Evolutionary conservation across 1,140 invertebrate species (phyloP).

Genomic region (Heliconius himera): DNA sequence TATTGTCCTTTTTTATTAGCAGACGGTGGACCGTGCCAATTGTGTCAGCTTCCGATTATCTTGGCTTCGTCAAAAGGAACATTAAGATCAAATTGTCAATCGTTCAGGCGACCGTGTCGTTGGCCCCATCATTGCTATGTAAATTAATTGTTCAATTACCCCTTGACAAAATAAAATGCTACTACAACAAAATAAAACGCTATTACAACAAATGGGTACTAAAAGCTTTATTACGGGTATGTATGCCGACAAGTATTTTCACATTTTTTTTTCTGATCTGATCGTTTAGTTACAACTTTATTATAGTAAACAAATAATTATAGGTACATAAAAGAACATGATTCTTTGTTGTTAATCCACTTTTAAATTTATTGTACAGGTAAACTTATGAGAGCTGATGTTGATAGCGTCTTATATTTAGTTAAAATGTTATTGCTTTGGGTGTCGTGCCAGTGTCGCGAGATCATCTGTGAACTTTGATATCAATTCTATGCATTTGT

Average conservation of each 20-base stretch:
- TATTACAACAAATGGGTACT: background rate
- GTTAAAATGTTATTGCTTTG: too few relatives aligned
- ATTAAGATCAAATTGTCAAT: conserved; percentile 40
- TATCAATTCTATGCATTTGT: too few relatives aligned
- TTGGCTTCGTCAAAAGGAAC: conserved; percentile 42
- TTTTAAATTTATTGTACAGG: background rate
- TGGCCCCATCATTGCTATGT: conserved; percentile 37
- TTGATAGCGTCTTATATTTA: too few relatives aligned
- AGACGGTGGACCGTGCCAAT: conserved; percentile 47
- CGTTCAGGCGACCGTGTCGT: conserved; percentile 37
- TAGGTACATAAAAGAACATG: background rate
- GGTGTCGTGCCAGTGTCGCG: too few relatives aligned
- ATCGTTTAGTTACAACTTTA: conserved; percentile 1
- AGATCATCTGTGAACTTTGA: too few relatives aligned
- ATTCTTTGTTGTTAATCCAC: background rate
- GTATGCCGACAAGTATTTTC: background rate
- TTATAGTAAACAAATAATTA: background rate
- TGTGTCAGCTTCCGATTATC: conserved; percentile 49
- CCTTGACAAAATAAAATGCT: background rate
- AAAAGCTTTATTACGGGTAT: background rate
- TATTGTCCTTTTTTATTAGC: conserved; percentile 36
- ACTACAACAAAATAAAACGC: background rate
- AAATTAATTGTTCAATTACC: conserved; percentile 25
- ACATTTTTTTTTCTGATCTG: background rate
- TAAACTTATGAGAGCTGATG: too few relatives aligned